phyloP scores from a whole-genome alignment of 2,888 invertebrate genomes.

The Agonopterix heracliana region DNA sequence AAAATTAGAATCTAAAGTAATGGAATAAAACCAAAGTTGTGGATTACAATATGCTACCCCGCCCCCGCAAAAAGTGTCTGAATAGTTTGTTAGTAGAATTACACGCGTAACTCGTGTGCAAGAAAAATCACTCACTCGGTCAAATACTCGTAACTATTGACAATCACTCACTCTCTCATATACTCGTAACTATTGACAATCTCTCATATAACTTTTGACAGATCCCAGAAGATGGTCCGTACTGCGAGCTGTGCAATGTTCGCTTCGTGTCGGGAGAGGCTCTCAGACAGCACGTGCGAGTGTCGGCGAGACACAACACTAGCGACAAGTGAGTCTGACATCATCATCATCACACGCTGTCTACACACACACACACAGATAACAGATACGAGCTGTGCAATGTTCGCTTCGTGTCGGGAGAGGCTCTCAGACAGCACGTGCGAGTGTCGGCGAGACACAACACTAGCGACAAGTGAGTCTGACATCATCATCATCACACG shows the following conservation, averaged over 20 bases:
- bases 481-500: neutral
- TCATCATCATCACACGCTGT: neutral
- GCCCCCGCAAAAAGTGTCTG: too few relatives aligned
- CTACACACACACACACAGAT: neutral
- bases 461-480: constrained; percentile 21
- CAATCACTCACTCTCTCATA: too few relatives aligned
- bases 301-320: constrained; percentile 47
- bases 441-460: constrained; percentile 50
- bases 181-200: too few relatives aligned
- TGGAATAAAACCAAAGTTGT: too few relatives aligned
- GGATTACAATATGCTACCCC: too few relatives aligned
- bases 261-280: constrained; percentile 49
- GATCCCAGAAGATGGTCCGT: constrained; percentile 56
- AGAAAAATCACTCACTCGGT: too few relatives aligned
- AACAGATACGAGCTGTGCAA: too few relatives aligned
- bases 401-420: too few relatives aligned
- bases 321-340: constrained; percentile 17
- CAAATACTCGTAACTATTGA: too few relatives aligned
- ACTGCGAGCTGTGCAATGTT: constrained; percentile 51
- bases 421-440: constrained; percentile 44
- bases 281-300: constrained; percentile 39
- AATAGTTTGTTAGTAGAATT: too few relatives aligned
- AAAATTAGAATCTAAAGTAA: too few relatives aligned
- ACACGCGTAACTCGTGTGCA: too few relatives aligned
- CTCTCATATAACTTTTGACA: constrained; percentile 12